These are phyloP conservation scores for Brachionus manjavacas DNA, from an alignment of 1,140 invertebrate species.

Conservation along the genomic window DNA sequence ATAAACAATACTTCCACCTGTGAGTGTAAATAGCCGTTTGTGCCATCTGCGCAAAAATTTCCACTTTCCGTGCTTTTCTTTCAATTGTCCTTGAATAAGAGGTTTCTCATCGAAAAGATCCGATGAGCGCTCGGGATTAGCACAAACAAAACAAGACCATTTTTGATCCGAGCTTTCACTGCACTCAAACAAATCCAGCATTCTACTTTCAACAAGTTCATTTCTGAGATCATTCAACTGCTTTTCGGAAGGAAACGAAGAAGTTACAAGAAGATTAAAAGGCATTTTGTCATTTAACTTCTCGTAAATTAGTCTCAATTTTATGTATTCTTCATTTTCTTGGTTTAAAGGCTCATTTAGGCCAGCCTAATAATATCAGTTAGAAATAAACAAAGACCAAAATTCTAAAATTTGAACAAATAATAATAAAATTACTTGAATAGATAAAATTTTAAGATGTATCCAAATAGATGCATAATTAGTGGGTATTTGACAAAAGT, in stretches of 20 bases:
- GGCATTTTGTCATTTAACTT: slow-evolving; percentile 75
- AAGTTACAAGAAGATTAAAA: slow-evolving; percentile 82
- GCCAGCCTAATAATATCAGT: slow-evolving; percentile 63
- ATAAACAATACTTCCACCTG: slow-evolving; percentile 79
- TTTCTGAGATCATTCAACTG: slow-evolving; percentile 77
- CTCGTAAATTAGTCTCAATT: slow-evolving; percentile 79
- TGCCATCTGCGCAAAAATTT: slow-evolving; percentile 81
- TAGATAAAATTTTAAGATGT: slow-evolving; percentile 86
- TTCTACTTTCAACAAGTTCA: slow-evolving; percentile 76
- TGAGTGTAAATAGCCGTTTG: slow-evolving; percentile 84
- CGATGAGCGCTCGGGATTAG: slow-evolving; percentile 78
- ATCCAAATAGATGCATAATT: slow-evolving; percentile 82
- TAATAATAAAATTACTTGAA: slow-evolving; percentile 66
- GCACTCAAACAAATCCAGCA: slow-evolving; percentile 85
- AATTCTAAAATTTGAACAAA: not conserved
- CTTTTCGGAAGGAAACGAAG: slow-evolving; percentile 79
- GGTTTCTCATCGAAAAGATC: slow-evolving; percentile 63
- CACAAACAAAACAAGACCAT: slow-evolving; percentile 84
- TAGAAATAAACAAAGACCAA: not conserved
- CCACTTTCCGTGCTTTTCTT: slow-evolving; percentile 91
- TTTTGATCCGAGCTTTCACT: slow-evolving; percentile 61
- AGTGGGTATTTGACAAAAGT: slow-evolving; percentile 65
- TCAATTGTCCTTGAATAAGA: slow-evolving; percentile 74
- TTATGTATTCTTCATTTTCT: slow-evolving; percentile 70
- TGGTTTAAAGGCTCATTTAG: slow-evolving; percentile 74